Evolutionary conservation across 2,888 invertebrate genomes (phyloP).

Genomic region (Thecophora atra): DNA sequence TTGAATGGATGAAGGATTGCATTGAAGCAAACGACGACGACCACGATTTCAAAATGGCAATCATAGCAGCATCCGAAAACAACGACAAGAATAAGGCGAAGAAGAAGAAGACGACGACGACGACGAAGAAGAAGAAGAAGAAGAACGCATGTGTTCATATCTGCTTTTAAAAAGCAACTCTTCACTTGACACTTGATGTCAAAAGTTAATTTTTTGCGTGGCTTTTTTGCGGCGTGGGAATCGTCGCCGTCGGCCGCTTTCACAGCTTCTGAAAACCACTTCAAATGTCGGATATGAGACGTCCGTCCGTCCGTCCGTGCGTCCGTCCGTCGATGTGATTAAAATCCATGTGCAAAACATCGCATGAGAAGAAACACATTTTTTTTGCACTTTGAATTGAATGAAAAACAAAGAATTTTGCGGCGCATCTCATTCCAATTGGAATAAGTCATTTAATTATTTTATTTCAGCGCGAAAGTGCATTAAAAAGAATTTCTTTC

Average conservation of each 20-base stretch:
- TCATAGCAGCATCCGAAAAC: not conserved
- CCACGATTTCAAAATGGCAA: not conserved
- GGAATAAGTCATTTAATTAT: too few species aligned
- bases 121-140: too few species aligned
- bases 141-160: not conserved
- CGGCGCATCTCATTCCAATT: too few species aligned
- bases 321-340: not conserved
- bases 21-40: not conserved
- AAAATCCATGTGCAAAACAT: too few species aligned
- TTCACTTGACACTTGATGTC: conserved; percentile 25
- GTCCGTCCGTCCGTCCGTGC: not conserved
- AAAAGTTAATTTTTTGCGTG: conserved; percentile 21
- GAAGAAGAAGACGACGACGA: too few species aligned
- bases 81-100: too few species aligned
- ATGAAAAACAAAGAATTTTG: too few species aligned
- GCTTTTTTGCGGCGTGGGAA: conserved; percentile 27
- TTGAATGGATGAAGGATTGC: too few species aligned
- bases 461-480: too few species aligned
- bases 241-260: not conserved
- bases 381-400: too few species aligned
- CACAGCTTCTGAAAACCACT: not conserved
- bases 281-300: not conserved
- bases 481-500: too few species aligned
- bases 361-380: not conserved
- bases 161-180: not conserved